Conservation (phyloP, 2,797 vertebrate genomes). For the Pseudotriccus pelzelni region DNA sequence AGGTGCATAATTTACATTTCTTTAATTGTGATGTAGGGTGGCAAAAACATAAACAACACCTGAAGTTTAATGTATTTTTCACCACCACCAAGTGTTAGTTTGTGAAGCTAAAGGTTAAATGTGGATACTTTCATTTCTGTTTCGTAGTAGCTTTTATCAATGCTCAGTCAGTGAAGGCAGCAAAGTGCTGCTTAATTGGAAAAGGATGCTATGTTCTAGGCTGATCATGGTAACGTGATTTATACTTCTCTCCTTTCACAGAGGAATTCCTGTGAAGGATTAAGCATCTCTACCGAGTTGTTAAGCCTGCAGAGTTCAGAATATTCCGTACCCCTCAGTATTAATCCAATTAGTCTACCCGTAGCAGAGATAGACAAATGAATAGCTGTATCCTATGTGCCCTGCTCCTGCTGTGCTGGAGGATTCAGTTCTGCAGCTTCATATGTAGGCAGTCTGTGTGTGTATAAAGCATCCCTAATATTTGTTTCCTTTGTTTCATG, state of each 20-base stretch:
- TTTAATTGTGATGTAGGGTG: neutral
- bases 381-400: neutral
- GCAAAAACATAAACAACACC: neutral
- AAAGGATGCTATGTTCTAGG: neutral
- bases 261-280: conserved; percentile 1
- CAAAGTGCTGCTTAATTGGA: neutral
- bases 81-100: neutral
- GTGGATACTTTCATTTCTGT: neutral
- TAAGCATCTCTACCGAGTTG: neutral
- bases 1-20: neutral
- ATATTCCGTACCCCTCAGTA: neutral
- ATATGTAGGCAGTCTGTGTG: neutral
- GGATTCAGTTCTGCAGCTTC: neutral
- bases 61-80: neutral
- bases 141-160: neutral
- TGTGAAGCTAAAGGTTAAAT: neutral
- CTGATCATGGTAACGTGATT: neutral
- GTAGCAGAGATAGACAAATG: neutral
- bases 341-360: neutral
- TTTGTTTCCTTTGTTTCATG: neutral
- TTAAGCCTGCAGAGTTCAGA: neutral
- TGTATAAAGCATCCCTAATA: neutral
- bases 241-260: neutral
- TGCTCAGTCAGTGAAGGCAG: neutral
- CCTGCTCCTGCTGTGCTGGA: neutral